Conservation (phyloP, 2,888 invertebrate genomes). For the Noctua pronuba region DNA sequence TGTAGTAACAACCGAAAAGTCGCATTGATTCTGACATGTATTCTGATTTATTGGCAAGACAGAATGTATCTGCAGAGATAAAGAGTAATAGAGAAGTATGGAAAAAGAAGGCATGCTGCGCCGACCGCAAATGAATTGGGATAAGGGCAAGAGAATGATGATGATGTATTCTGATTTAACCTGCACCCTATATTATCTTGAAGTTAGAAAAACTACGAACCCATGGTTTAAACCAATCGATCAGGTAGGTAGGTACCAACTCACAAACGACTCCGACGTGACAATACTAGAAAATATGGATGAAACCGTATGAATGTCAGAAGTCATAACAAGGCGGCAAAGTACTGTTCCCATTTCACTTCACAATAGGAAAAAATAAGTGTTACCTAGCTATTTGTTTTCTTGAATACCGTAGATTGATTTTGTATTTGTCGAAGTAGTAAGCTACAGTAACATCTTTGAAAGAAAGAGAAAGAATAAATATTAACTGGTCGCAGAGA, state of each 20-base stretch:
- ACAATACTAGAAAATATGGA: conserved; percentile 68
- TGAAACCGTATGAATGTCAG: conserved; percentile 82
- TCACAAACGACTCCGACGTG: conserved; percentile 32
- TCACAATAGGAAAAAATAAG: conserved; percentile 55
- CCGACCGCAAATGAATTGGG: no score
- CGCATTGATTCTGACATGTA: background rate
- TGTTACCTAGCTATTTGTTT: conserved; percentile 47
- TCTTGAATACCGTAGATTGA: conserved; percentile 6
- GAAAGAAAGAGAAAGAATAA: no score
- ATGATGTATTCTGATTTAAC: background rate
- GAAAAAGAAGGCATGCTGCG: no score
- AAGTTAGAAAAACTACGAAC: background rate
- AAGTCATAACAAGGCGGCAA: conserved; percentile 78
- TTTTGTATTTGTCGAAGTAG: conserved; percentile 7
- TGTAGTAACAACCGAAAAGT: background rate
- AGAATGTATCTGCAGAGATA: no score
- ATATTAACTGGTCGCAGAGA: no score
- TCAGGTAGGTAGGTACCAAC: conserved; percentile 6
- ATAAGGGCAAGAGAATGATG: no score
- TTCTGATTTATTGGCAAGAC: background rate
- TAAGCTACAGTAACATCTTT: background rate
- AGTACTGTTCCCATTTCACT: conserved; percentile 61
- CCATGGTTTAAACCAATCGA: background rate
- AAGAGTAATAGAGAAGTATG: no score
- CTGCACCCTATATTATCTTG: background rate